Evolutionary conservation across 2,113 vertebrate species (phyloP), one percentile per base, ranked within the genome.

Genomic region (Haliaeetus leucogaster): DNA sequence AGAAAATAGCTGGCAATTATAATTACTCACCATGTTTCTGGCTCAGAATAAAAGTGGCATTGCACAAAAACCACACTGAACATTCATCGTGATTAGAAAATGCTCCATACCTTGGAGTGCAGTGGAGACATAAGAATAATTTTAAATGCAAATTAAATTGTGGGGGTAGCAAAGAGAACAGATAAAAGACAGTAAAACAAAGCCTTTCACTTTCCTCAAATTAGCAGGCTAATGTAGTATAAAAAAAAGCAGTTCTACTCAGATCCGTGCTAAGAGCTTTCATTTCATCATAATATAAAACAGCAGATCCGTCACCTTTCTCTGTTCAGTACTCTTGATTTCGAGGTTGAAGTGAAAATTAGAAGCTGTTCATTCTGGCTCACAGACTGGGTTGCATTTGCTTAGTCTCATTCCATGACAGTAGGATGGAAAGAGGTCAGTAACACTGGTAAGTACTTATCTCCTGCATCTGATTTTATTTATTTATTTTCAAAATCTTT

Each of bases 81-180:
- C 96, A 96, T 97, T 95, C 90, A 77, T 97, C 67, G 6, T 96
- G 97, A 98, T 98, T 97, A 98, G 96, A 97, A 98, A 98, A 98
- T 96, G 90, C 92, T 98, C 97, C 97, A 97, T 96, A 98, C 98
- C 98, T 98, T 97, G 67, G 92, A 97, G 92, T 97, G 95, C 95
- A 73, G 68, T 97, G 95, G 93, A 98, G 98, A 98, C 97, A 98
- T 72, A 97, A 97, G 98, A 98, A 97, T 98, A 97, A 98, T 98
- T 98, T 98, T 96, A 98, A 98, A 98, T 98, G 98, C 98, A 98
- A 98, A 98, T 98, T 95, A 98, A 98, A 98, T 96, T 98, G 98
- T 98, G 98, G 98, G 97, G 98, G 98, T 98, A 98, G 98, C 80
- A 91, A 97, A 97, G 92, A 97, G 98, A 98, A 98, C 96, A 98